These are phyloP conservation scores for Heliocidaris tuberculata DNA, from an alignment of 35 echinoderm and acorn worm genomes.

Conservation along the genomic window DNA sequence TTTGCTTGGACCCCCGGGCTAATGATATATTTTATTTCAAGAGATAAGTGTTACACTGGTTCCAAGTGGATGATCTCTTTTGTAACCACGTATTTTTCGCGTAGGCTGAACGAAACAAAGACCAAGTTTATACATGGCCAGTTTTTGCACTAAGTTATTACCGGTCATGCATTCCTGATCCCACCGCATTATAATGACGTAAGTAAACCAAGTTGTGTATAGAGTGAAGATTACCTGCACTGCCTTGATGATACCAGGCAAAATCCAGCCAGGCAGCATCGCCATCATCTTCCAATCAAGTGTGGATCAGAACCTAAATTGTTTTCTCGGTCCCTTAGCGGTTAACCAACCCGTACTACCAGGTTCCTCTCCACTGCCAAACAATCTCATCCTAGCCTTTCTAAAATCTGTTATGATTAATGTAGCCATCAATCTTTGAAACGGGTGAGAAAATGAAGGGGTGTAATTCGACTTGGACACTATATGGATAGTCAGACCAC, in stretches of 20 bases:
- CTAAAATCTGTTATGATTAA: neutral
- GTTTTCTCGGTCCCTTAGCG: neutral
- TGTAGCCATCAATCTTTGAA: neutral
- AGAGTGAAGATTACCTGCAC: neutral
- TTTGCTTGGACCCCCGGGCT: neutral
- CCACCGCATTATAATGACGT: neutral
- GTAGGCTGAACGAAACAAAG: neutral
- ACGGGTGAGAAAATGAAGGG: neutral
- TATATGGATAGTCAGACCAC: no score
- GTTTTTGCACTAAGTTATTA: neutral
- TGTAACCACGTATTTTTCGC: neutral
- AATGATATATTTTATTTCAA: neutral
- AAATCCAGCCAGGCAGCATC: neutral
- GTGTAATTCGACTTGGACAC: no score
- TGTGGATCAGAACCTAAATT: neutral
- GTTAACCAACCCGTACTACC: neutral
- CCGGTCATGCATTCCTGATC: slow-evolving; percentile 8
- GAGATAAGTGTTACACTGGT: neutral
- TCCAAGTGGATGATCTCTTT: neutral
- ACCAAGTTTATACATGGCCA: neutral
- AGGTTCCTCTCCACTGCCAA: neutral
- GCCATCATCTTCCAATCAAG: neutral
- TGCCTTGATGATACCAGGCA: neutral
- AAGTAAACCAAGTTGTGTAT: slow-evolving; percentile 5
- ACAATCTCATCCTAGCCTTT: neutral